Evolutionary conservation across 2,888 invertebrate genomes (phyloP).

Genomic region (Lysandra bellargus): DNA sequence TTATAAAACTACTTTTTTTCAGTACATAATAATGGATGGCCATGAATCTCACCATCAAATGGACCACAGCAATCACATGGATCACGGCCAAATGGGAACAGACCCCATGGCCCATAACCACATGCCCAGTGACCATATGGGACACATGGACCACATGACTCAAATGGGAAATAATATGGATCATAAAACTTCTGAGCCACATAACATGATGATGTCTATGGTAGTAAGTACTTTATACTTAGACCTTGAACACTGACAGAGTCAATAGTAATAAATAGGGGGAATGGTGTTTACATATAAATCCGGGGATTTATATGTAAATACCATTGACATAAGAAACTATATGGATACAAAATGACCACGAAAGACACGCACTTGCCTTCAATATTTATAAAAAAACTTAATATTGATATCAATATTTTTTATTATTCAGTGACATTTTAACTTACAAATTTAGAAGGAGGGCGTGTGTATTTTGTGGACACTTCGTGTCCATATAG

Average conservation of each 20-base stretch:
- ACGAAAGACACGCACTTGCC: too few species aligned
- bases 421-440: too few species aligned
- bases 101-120: conserved; percentile 42
- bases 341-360: too few species aligned
- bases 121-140: neutral
- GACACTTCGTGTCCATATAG: too few species aligned
- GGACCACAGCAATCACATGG: conserved; percentile 40
- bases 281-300: too few species aligned
- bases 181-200: neutral
- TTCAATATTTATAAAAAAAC: too few species aligned
- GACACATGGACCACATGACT: conserved; percentile 43
- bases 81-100: conserved; percentile 43
- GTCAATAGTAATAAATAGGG: neutral
- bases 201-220: conserved; percentile 40
- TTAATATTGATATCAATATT: too few species aligned
- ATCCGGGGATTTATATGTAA: too few species aligned
- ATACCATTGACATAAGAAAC: too few species aligned
- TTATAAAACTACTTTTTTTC: conserved; percentile 31
- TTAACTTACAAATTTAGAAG: too few species aligned
- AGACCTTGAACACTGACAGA: neutral
- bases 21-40: conserved; percentile 45
- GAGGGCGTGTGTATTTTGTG: too few species aligned
- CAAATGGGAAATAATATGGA: conserved; percentile 43
- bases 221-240: conserved; percentile 43
- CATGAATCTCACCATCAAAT: conserved; percentile 48